A percentile compares a stretch with the other conserved stretches of the same genome.
phyloP scores from a whole-genome alignment of 2,797 vertebrate species.

The Molossus alvarezi region DNA sequence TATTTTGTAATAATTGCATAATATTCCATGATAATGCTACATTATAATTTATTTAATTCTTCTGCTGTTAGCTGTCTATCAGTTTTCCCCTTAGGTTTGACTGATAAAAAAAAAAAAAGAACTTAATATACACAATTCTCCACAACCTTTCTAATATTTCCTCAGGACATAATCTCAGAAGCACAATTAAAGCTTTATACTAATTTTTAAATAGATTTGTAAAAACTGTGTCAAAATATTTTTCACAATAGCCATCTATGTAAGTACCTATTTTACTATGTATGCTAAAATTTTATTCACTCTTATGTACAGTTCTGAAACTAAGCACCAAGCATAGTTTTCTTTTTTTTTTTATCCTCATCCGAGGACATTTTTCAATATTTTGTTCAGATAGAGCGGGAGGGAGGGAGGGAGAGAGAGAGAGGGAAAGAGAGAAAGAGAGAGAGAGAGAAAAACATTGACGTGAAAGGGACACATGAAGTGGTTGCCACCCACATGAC shows the following conservation, averaged over 20 bases:
- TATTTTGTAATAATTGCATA: background rate
- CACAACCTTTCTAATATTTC: background rate
- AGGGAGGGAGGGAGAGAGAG: too few species aligned
- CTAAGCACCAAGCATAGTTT: background rate
- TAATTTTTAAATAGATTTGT: conserved; percentile 51
- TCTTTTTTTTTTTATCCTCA: too few species aligned
- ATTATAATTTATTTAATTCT: conserved; percentile 9
- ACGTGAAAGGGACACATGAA: too few species aligned
- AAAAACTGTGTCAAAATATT: background rate
- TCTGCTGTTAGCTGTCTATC: background rate
- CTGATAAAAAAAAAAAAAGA: conserved; percentile 21
- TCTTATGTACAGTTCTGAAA: background rate
- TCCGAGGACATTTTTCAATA: too few species aligned
- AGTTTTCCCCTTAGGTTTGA: background rate
- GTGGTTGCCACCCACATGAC: too few species aligned
- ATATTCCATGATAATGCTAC: background rate
- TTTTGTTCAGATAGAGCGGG: too few species aligned
- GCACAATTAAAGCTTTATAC: background rate
- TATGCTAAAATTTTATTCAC: background rate
- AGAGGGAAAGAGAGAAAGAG: too few species aligned
- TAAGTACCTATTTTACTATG: background rate
- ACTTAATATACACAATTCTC: background rate
- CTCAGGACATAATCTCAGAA: background rate
- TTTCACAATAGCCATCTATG: background rate
- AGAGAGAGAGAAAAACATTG: too few species aligned